Base-by-base conservation (phyloP, 1,140 invertebrate species). In the Medauroidea extradentata region DNA sequence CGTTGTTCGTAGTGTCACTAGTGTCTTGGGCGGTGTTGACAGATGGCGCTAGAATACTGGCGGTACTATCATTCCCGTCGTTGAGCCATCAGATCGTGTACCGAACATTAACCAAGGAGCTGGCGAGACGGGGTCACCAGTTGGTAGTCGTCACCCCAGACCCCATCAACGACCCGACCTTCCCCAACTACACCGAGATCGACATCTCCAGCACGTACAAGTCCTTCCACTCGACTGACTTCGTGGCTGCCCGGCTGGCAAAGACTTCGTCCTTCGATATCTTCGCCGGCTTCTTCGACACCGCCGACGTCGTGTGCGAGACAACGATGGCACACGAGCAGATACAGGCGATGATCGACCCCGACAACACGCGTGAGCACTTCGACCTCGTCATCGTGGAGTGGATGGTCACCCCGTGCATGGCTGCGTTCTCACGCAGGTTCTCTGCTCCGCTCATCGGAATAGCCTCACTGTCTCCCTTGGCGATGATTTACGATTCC, bases 41-140 rank as follows among this genome's bases (percentile, higher is more conserved):
- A 21, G 53, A 43, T 23, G 29, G 34, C n/a, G 59, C 53, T 8
- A 52, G 54, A 2, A 69, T 72, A 53, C 43, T 68, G 9, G 72
- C 75, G 4, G 54, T 84, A 2, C 75, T 82, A 49, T 74, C 76
- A 1, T 69, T 78, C 2, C 67, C 69, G 0, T 75, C 69, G 0
- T 76, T 75, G 61, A 85, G 83, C 42, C 84, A 85, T 63, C 81
- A 77, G 49, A 74, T 79, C 44, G 73, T 83, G 54, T 80, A 80
- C 21, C 76, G 79, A 3, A 67, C 71, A 0, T 52, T 85, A 51
- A 75, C 80, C 65, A 79, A 78, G 58, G 81, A 72, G 8, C 52
- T 85, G 23, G 81, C 77, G 0, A 64, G 53, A 14, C 73, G 70
- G 29, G 83, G 82, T 7, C 83, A 85, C 60, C 70, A 81, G 38